Evolutionary conservation across 1,140 invertebrate species (phyloP).

Genomic region (Calephelis virginiensis): DNA sequence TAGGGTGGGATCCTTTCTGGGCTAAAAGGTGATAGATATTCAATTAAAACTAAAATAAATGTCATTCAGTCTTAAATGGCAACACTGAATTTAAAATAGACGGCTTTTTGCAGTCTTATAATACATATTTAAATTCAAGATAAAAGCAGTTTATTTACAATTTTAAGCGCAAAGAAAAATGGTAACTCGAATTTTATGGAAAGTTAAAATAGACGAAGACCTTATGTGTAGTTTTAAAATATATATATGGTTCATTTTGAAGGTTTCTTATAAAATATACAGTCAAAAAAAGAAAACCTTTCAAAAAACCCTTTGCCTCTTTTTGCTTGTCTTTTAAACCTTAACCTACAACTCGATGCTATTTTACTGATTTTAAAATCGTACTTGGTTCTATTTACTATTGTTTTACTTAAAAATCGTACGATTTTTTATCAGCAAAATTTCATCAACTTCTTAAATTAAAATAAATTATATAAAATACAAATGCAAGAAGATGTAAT

Average conservation of each 20-base stretch:
- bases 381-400: neutral
- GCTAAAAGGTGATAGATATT: slow-evolving; percentile 37
- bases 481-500: slow-evolving; percentile 69
- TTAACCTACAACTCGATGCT: slow-evolving; percentile 39
- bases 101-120: slow-evolving; percentile 30
- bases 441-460: slow-evolving; percentile 44
- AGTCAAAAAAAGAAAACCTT: slow-evolving; percentile 60
- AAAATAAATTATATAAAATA: slow-evolving; percentile 67
- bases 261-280: slow-evolving; percentile 69
- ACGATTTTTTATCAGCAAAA: slow-evolving; percentile 41
- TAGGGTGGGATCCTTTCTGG: slow-evolving; percentile 64
- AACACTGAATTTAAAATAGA: slow-evolving; percentile 54
- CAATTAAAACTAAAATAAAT: slow-evolving; percentile 44
- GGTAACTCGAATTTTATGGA: slow-evolving; percentile 71
- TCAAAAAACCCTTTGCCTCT: slow-evolving; percentile 71
- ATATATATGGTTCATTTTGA: slow-evolving; percentile 66
- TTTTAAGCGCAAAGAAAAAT: slow-evolving; percentile 58
- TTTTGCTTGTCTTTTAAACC: slow-evolving; percentile 67
- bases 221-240: slow-evolving; percentile 40
- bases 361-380: slow-evolving; percentile 42
- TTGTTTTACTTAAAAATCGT: slow-evolving; percentile 25
- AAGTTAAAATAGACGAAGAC: slow-evolving; percentile 47
- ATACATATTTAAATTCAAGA: slow-evolving; percentile 35
- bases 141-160: slow-evolving; percentile 61
- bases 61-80: slow-evolving; percentile 66